A percentile compares a stretch with the other conserved stretches of the same genome.
Evolutionary conservation across 2,888 invertebrate species (phyloP).

Genomic region (Nymphalis urticae): DNA sequence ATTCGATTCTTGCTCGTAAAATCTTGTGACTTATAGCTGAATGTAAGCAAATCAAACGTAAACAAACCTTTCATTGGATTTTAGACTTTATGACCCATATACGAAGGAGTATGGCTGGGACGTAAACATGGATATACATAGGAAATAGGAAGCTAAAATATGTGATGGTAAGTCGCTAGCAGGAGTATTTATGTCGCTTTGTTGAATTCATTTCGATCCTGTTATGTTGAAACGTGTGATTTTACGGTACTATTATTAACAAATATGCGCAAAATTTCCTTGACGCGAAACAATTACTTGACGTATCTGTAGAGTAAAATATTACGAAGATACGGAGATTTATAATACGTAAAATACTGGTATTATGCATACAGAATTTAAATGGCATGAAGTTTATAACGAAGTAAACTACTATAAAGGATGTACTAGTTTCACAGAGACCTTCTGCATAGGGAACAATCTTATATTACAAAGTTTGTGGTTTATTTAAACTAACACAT

Average conservation of each 20-base stretch:
- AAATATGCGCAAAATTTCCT: slow-evolving; percentile 2
- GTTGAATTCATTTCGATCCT: slow-evolving; percentile 15
- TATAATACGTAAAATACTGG: too few species aligned
- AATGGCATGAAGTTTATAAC: too few species aligned
- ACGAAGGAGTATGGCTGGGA: background rate
- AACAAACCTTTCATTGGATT: background rate
- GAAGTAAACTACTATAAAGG: too few species aligned
- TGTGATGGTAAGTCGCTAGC: slow-evolving; percentile 11
- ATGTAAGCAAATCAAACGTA: background rate
- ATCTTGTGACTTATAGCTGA: slow-evolving; percentile 4
- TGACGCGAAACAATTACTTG: background rate
- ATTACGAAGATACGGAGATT: background rate
- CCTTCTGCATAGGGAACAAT: too few species aligned
- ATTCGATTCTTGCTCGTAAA: slow-evolving; percentile 3
- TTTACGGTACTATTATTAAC: background rate
- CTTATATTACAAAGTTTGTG: too few species aligned
- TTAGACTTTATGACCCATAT: background rate
- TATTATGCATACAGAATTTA: too few species aligned
- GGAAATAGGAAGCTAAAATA: slow-evolving; percentile 16
- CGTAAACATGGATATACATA: background rate
- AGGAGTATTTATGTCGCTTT: slow-evolving; percentile 17
- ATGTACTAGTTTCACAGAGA: too few species aligned
- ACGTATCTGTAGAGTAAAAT: background rate
- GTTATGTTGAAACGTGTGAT: slow-evolving; percentile 7
- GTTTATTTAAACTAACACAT: too few species aligned